These are phyloP conservation scores for Calameuta filiformis DNA, from an alignment of 2,888 invertebrate genomes.

Conservation along the genomic window DNA sequence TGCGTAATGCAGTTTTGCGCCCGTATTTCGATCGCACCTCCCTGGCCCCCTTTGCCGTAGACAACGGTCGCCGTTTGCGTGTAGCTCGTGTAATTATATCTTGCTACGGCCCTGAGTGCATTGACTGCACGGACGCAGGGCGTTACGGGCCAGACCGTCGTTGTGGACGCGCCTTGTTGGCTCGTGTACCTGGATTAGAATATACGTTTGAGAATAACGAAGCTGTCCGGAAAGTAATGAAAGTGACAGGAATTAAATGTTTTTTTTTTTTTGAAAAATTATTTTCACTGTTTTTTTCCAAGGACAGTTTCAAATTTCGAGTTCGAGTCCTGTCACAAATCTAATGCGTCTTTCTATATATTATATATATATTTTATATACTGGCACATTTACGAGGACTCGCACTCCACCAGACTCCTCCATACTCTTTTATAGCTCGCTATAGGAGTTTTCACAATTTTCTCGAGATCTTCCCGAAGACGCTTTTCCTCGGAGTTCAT, in stretches of 20 bases:
- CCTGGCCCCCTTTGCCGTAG: background rate
- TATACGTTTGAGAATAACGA: background rate
- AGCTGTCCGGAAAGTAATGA: background rate
- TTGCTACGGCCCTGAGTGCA: background rate
- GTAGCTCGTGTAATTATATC: background rate
- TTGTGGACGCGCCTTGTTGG: background rate
- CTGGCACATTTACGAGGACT: background rate
- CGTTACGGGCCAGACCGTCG: background rate
- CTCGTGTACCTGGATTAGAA: background rate
- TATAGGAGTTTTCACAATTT: background rate
- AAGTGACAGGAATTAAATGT: background rate
- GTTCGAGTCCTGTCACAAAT: background rate
- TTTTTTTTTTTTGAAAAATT: background rate
- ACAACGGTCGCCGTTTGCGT: background rate
- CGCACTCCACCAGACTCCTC: background rate
- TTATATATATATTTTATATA: background rate
- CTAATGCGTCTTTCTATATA: background rate
- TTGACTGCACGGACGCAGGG: background rate
- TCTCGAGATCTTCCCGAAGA: background rate
- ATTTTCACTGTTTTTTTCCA: background rate
- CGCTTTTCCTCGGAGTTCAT: background rate
- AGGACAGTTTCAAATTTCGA: background rate
- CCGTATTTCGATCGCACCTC: background rate
- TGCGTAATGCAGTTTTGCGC: background rate
- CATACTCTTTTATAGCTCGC: background rate